Conservation (phyloP, 2,888 invertebrate genomes). For the Cetonia aurata region DNA sequence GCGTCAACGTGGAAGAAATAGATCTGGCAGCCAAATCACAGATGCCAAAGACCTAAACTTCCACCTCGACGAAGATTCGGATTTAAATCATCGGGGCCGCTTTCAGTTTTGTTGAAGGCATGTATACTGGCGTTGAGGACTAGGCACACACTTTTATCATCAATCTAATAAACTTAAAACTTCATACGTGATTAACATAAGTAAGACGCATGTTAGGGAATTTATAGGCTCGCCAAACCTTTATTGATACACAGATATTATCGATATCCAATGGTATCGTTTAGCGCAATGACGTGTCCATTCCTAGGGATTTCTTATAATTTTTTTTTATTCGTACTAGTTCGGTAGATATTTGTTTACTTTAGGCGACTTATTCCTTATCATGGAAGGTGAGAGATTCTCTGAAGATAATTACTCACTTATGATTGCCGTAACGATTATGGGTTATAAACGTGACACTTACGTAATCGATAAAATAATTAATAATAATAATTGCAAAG, state of each 20-base stretch:
- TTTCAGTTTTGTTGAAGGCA: not conserved
- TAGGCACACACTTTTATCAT: not conserved
- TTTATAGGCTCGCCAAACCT: constrained; percentile 50
- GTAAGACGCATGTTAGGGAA: constrained; percentile 25
- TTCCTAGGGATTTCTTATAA: constrained; percentile 24
- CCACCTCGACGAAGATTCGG: constrained; percentile 49
- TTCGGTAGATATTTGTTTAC: not conserved
- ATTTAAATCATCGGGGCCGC: constrained; percentile 13
- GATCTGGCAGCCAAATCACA: constrained; percentile 56
- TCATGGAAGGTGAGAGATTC: not conserved
- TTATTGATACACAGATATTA: constrained; percentile 48
- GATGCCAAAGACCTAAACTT: constrained; percentile 55
- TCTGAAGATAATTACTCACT: constrained; percentile 26
- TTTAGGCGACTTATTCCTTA: not conserved
- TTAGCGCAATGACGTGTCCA: constrained; percentile 26
- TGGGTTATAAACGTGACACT: not conserved
- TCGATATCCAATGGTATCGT: constrained; percentile 52
- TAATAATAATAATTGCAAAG: too few relatives aligned
- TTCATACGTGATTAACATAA: constrained; percentile 35
- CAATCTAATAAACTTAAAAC: constrained; percentile 27
- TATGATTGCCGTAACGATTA: not conserved
- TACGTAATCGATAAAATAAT: not conserved
- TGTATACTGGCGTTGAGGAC: not conserved
- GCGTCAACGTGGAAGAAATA: constrained; percentile 58
- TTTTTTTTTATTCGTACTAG: not conserved